Percentiles rank a stretch among this genome's conserved stretches.
These are phyloP conservation scores for Dendrocincla fuliginosa DNA, from an alignment of 2,797 vertebrate species.

Conservation along the genomic window DNA sequence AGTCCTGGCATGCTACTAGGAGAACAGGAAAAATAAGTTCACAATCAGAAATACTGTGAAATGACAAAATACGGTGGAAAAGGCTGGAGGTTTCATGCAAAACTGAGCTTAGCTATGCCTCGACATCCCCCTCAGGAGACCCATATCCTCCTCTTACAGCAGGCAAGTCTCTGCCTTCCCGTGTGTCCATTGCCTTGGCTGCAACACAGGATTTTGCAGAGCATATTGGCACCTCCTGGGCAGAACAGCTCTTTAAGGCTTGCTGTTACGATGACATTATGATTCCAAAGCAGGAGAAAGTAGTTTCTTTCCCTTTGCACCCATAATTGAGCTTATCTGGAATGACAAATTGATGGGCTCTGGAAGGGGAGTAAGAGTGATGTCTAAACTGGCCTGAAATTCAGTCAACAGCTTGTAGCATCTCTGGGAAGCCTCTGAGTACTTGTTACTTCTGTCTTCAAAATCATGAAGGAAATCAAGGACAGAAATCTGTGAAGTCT, in stretches of 20 bases:
- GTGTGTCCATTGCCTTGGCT: background rate
- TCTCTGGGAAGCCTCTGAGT: background rate
- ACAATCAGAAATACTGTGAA: background rate
- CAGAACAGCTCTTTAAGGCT: background rate
- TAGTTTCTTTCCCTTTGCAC: background rate
- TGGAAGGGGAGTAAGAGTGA: background rate
- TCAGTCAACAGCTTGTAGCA: background rate
- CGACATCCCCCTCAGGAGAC: background rate
- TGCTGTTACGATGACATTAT: background rate
- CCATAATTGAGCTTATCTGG: background rate
- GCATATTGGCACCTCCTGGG: background rate
- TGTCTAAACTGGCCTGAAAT: constrained; percentile 5
- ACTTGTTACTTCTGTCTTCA: background rate
- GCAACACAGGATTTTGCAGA: background rate
- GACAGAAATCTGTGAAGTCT: background rate
- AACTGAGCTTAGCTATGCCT: background rate
- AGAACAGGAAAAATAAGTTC: background rate
- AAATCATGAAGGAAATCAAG: background rate
- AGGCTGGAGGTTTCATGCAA: background rate
- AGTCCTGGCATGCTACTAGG: background rate
- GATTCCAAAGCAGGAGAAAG: background rate
- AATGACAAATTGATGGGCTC: background rate
- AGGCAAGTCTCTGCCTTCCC: background rate
- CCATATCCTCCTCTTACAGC: background rate
- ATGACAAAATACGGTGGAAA: background rate